Evolutionary conservation across 2,888 invertebrate genomes (phyloP), one percentile per base, ranked within the genome.

Genomic region (Drosophila meridiana): DNA sequence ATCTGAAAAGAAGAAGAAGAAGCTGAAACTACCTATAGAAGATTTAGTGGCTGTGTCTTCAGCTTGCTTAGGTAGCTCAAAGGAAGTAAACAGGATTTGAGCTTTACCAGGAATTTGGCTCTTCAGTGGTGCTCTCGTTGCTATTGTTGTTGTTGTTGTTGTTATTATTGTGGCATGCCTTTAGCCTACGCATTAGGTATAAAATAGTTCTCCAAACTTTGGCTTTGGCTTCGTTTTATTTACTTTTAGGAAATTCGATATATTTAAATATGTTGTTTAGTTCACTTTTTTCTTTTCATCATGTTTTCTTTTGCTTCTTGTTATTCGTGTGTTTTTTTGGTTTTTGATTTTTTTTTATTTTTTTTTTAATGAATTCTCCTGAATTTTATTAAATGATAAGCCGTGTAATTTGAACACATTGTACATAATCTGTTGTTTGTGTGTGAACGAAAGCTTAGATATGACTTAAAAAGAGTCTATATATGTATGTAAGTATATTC

Each of bases 61-160:
- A 56, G 64, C 65, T 63, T 77, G 83, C 87, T 83, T 89, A 83
- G 89, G 83, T 87, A 87, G 84, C 87, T 81, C 67, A 69, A 88
- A 83, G 89, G 89, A 89, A 83, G 89, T 89, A 83, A 83, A 83
- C 83, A 89, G 83, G 83, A 83, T 89, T 83, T 87, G 70, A 81
- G 89, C 78, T 89, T 89, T 89, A 83, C 83, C 89, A 76, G 71
- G 89, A 83, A 83, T 83, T 80, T 64, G 52, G 50, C 61, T 74
- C 75, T 78, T 68, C 53, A 76, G 50, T 38, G 59, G 32, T 48
- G 52, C 47, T 71, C 14, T 34, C 45, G 26, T 28, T 60, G 30
- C 55, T 70, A 43, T 81, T 42, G 4, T 55, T 57, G 9, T 78
- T 42, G 4, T 53, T 57, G 6, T 36, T 61, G 20, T 42, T 57